A percentile compares a stretch with the other conserved stretches of the same genome.
Evolutionary conservation across 2,888 invertebrate species (phyloP).

Genomic region (Adineta ricciae): DNA sequence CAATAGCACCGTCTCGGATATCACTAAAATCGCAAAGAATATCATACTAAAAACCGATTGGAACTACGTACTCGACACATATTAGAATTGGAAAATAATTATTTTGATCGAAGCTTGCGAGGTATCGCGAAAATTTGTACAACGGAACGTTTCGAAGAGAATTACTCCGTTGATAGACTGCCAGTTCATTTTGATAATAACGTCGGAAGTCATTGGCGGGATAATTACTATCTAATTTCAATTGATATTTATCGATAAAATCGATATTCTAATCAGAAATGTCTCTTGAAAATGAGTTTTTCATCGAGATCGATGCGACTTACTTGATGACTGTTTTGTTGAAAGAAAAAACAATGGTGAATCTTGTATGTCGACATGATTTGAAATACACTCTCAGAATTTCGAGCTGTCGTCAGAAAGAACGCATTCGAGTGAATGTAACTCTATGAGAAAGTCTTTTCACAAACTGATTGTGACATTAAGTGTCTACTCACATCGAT

Average conservation of each 20-base stretch:
- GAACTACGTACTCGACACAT: neutral
- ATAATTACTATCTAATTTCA: neutral
- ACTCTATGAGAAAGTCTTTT: neutral
- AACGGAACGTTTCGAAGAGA: neutral
- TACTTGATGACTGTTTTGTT: neutral
- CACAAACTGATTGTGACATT: neutral
- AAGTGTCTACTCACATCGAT: neutral
- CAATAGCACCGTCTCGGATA: neutral
- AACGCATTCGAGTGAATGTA: neutral
- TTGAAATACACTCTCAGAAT: neutral
- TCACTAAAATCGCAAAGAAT: neutral
- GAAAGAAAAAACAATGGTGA: slow-evolving; percentile 1
- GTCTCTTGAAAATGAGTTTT: no score
- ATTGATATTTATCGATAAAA: neutral
- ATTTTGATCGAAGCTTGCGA: neutral
- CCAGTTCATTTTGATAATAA: neutral
- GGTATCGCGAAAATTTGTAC: neutral
- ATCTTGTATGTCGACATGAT: neutral
- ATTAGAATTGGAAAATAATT: neutral
- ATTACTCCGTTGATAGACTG: neutral
- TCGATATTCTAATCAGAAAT: neutral
- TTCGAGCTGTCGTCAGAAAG: neutral
- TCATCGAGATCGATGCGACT: no score
- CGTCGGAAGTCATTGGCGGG: neutral
- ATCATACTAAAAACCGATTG: neutral